Conservation (phyloP, 2,888 invertebrate genomes). For the Meiosimyza decipiens region DNA sequence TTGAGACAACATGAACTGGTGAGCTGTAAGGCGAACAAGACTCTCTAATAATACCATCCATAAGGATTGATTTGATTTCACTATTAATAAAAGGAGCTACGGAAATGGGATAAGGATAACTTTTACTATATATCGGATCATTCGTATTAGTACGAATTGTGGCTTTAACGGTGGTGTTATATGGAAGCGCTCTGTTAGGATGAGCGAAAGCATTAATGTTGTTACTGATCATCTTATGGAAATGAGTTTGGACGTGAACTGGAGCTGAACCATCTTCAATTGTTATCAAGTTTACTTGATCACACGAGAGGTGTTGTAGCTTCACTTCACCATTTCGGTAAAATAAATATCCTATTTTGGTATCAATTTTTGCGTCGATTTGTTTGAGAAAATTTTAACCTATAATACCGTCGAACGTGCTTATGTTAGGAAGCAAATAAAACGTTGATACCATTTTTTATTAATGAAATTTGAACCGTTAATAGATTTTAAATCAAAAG, state of each 20-base stretch:
- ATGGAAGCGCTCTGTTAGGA: slow-evolving; percentile 36
- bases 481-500: slow-evolving; percentile 36
- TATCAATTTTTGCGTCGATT: slow-evolving; percentile 33
- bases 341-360: slow-evolving; percentile 23
- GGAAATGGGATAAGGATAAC: slow-evolving; percentile 38
- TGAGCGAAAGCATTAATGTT: slow-evolving; percentile 39
- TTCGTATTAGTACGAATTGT: slow-evolving; percentile 36
- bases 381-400: slow-evolving; percentile 15
- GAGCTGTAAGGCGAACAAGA: slow-evolving; percentile 37
- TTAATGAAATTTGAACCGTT: slow-evolving; percentile 25
- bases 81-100: slow-evolving; percentile 37
- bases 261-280: slow-evolving; percentile 22
- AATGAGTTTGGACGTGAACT: slow-evolving; percentile 1
- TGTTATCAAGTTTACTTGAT: slow-evolving; percentile 21
- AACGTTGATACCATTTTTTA: slow-evolving; percentile 30
- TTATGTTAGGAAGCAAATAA: slow-evolving; percentile 21
- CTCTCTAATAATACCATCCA: slow-evolving; percentile 35
- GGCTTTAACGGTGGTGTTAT: slow-evolving; percentile 34
- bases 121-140: slow-evolving; percentile 36
- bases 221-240: slow-evolving; percentile 22
- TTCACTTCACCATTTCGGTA: slow-evolving; percentile 19
- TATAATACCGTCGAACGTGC: slow-evolving; percentile 18
- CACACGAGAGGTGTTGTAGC: slow-evolving; percentile 16
- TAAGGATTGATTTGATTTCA: slow-evolving; percentile 36
- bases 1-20: slow-evolving; percentile 35